Evolutionary conservation across 2,113 vertebrate genomes (phyloP).

Genomic region (Rallus limicola): DNA sequence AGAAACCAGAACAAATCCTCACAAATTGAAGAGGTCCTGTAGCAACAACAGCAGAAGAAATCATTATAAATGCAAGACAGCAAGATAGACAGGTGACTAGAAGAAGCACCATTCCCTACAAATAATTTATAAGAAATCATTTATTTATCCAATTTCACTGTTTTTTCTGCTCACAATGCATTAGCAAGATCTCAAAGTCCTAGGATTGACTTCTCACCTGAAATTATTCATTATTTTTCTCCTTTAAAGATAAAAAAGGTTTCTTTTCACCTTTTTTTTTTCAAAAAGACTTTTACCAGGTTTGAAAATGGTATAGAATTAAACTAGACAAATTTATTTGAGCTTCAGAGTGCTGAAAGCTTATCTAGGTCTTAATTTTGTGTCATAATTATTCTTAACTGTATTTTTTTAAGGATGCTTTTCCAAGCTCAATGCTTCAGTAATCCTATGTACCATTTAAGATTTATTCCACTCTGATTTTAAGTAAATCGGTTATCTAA

Average conservation of each 20-base stretch:
- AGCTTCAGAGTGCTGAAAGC: background rate
- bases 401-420: background rate
- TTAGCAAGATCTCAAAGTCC: background rate
- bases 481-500: background rate
- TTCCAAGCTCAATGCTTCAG: background rate
- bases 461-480: background rate
- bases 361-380: background rate
- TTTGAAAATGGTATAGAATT: background rate
- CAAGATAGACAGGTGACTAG: conserved; percentile 24
- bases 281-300: background rate
- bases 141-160: conserved; percentile 60
- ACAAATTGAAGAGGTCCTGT: background rate
- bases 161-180: background rate
- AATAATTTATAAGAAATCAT: conserved; percentile 68
- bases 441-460: background rate
- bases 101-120: conserved; percentile 29
- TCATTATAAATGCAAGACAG: conserved; percentile 44
- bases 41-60: conserved; percentile 25
- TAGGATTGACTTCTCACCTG: conserved; percentile 21
- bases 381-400: background rate
- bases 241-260: conserved; percentile 30
- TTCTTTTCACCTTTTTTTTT: background rate
- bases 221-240: conserved; percentile 53
- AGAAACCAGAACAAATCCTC: conserved; percentile 22
- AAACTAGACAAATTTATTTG: background rate